A percentile compares a stretch with the other conserved stretches of the same genome.
These are phyloP conservation scores for Dinothrombium tinctorium DNA, from an alignment of 1,140 invertebrate species.

Conservation along the genomic window DNA sequence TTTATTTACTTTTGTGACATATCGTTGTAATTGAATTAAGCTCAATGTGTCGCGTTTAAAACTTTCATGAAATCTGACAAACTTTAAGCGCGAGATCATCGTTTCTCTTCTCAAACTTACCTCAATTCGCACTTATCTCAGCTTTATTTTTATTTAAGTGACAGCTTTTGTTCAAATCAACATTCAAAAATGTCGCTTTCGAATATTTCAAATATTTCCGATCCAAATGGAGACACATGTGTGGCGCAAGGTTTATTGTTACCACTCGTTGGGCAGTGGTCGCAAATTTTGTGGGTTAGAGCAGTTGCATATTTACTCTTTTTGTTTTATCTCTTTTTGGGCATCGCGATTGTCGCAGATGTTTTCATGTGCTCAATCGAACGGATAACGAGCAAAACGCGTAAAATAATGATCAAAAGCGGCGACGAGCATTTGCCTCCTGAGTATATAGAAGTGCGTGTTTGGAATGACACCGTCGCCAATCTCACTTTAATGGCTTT, in stretches of 20 bases:
- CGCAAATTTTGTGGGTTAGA: conserved; percentile 24
- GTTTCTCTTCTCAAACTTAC: too few species aligned
- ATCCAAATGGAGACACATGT: conserved; percentile 19
- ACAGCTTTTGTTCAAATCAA: too few species aligned
- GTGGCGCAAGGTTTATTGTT: conserved; percentile 26
- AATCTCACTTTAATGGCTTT: conserved; percentile 42
- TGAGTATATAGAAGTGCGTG: conserved; percentile 21
- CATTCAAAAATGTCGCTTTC: too few species aligned
- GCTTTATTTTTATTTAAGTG: too few species aligned
- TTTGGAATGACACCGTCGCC: conserved; percentile 40
- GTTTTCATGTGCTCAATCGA: conserved; percentile 38
- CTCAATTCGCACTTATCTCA: too few species aligned
- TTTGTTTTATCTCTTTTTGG: conserved; percentile 29
- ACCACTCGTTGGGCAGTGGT: conserved; percentile 29
- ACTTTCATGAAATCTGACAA: too few species aligned
- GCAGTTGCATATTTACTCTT: conserved; percentile 28
- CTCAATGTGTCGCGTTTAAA: too few species aligned
- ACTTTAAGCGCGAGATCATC: too few species aligned
- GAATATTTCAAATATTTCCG: too few species aligned
- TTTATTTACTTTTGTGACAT: too few species aligned
- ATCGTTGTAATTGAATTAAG: too few species aligned
- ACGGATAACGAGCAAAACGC: conserved; percentile 36
- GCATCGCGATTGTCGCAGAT: conserved; percentile 33
- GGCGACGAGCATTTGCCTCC: conserved; percentile 12
- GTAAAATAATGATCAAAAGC: conserved; percentile 21